A percentile compares a stretch with the other conserved stretches of the same genome.
These are phyloP conservation scores for Felis chaus DNA, from an alignment of 2,113 vertebrate species.

Conservation along the genomic window DNA sequence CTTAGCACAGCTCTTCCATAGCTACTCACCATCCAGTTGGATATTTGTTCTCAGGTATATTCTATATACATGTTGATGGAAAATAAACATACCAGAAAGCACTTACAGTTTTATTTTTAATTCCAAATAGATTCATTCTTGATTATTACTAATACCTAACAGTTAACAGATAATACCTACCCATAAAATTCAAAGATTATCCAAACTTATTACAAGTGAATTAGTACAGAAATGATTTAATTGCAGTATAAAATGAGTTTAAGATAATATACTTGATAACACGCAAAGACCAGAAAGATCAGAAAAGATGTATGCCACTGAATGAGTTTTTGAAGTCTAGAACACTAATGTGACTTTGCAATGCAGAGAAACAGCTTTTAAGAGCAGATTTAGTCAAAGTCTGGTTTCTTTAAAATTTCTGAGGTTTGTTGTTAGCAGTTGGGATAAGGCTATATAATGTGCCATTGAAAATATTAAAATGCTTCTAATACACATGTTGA, in stretches of 20 bases:
- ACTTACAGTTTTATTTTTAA: neutral
- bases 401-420: neutral
- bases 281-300: neutral
- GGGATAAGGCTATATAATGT: neutral
- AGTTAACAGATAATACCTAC: neutral
- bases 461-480: conserved; percentile 40
- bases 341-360: neutral
- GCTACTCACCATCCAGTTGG: neutral
- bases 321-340: conserved; percentile 2
- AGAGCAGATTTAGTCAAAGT: conserved; percentile 23
- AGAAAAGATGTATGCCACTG: neutral
- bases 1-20: neutral
- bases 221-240: neutral
- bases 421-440: neutral
- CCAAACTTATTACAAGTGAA: neutral
- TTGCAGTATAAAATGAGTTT: neutral
- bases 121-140: neutral
- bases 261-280: neutral
- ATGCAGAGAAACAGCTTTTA: neutral
- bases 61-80: neutral
- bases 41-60: neutral
- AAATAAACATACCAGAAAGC: neutral
- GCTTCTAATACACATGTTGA: neutral
- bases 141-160: neutral
- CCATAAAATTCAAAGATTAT: neutral